Evolutionary conservation across 2,113 vertebrate species (phyloP), one percentile per base, ranked within the genome.

Genomic region (Myotis lucifugus): DNA sequence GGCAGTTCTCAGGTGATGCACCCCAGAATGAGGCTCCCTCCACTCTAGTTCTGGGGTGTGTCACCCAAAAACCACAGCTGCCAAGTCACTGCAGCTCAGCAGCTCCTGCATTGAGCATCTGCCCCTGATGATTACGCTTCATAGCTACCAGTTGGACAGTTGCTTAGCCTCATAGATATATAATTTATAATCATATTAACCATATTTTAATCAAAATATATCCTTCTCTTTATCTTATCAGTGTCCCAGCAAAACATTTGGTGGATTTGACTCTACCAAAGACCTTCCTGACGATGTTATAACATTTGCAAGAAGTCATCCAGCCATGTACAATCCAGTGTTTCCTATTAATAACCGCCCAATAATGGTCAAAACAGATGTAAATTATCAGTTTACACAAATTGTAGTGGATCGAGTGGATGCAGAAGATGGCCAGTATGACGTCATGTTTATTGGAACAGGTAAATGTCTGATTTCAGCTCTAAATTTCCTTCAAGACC

Each of bases 401-500:
- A 99, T 99, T 59, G 99, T 99, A 48, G 99, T 99, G 59, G 99
- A 99, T 97, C 98, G 99, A 94, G 99, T 99, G 0, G 99, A 99
- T 3, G 99, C 99, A 59, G 99, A 99, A 92, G 99, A 99, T 29
- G 99, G 99, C 21, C 99, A 99, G 7, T 99, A 99, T 13, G 99
- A 99, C 2, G 99, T 99, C 91, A 99, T 99, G 99, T 99, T 99
- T 98, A 99, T 99, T 34, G 99, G 99, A 97, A 99, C 99, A 98
- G 99, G 99, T 99, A 96, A 94, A 77, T 81, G 42, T 37, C 27
- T 54, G 59, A 67, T 14, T 73, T 70, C 19, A 48, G 34, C 11
- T 72, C 7, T 78, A 25, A 8, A 3, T 34, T 50, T 92, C 40
- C 48, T 83, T 88, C 6, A 18, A 88, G n/a, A 66, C 66, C 2